Conservation (phyloP, 1,140 invertebrate species). For the Frieseomelitta varia region DNA sequence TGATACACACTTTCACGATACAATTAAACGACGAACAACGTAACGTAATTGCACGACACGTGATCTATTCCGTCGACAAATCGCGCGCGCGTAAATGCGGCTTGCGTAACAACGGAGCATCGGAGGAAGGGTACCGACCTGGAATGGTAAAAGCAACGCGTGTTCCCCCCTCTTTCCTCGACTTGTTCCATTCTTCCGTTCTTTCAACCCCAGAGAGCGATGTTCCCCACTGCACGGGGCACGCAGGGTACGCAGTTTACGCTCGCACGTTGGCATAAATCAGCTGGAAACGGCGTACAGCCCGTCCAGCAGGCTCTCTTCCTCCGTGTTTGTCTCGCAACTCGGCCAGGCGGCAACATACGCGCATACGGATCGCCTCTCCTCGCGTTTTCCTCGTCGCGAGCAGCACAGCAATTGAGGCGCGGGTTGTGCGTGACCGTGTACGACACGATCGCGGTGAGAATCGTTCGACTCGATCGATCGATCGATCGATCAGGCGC, state of each 20-base stretch:
- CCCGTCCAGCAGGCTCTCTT: conserved; percentile 48
- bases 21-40: too few species aligned
- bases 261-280: conserved; percentile 70
- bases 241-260: conserved; percentile 70
- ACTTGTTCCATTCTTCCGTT: conserved; percentile 3
- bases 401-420: background rate
- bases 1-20: too few species aligned
- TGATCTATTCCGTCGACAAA: background rate
- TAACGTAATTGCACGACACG: background rate
- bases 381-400: background rate
- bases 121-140: background rate
- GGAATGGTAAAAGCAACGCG: conserved; percentile 29
- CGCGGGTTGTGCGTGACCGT: background rate
- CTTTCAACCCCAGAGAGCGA: background rate
- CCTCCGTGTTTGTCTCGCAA: conserved; percentile 23
- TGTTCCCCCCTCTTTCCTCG: background rate
- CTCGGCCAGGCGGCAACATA: background rate
- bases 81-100: background rate
- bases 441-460: background rate
- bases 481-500: too few species aligned
- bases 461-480: too few species aligned
- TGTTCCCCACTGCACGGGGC: background rate
- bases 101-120: conserved; percentile 27
- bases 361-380: background rate
- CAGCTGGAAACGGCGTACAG: conserved; percentile 61